Evolutionary conservation across 2,113 vertebrate species (phyloP), one percentile per base, ranked within the genome.

Genomic region (Psilopogon haemacephalus): DNA sequence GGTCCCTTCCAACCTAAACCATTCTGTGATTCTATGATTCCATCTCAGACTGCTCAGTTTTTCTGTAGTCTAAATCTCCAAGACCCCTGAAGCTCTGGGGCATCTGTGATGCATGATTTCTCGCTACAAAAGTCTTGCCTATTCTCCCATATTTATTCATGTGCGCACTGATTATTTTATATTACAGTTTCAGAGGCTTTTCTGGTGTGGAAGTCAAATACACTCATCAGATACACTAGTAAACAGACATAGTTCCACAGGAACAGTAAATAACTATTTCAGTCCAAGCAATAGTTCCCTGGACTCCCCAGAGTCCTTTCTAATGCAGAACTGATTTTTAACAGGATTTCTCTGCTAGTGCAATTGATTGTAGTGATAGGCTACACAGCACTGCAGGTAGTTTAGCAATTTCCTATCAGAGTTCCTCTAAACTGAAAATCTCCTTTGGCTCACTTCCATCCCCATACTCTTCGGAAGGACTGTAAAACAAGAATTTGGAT

Each of bases 241-340:
- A 87, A 92, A 56, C 7, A 68, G 67, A 19, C 8, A 65, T 5
- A 60, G 30, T 82, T 44, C 27, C 30, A 55, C 30, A 40, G 54
- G 26, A 54, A 38, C 8, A 69, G 38, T n/a, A 84, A 84, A 88
- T 48, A 89, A 38, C 30, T 81, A 3, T 62, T 89, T 68, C 74
- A 75, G 63, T 27, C 48, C 70, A 50, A 56, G 17, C 30, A 86
- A 81, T 68, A 58, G 35, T 30, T 69, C n/a, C 40, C 48, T 79
- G 59, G 42, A 27, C 40, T 75, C 71, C 81, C 71, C n/a, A 7
- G 38, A 79, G 89, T 42, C 63, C 58, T 92, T 94, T 86, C 69
- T 79, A 84, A 75, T 58, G 84, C 73, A 91, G 74, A 95, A 75
- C 84, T 72, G 77, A 69, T 92, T 94, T 90, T 78, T 80, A 88